phyloP scores from a whole-genome alignment of 2,113 vertebrate species.

The Azemiops feae region DNA sequence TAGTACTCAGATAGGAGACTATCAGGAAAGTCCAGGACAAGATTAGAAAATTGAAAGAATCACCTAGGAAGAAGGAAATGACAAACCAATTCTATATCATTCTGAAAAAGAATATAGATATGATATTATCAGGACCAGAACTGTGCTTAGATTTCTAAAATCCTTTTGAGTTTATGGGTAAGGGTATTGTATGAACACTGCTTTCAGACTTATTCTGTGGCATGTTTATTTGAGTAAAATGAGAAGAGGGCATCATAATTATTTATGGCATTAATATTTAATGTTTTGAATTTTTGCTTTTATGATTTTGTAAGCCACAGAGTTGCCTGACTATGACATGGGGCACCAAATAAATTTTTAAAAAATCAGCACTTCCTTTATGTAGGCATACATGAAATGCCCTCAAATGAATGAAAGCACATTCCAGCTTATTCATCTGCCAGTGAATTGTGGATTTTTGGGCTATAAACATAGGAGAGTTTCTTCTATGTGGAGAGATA shows the following conservation, averaged over 20 bases:
- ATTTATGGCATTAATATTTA: background rate
- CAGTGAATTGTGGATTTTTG: background rate
- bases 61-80: background rate
- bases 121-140: background rate
- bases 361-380: background rate
- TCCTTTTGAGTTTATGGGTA: background rate
- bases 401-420: background rate
- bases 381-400: background rate
- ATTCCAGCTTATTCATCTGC: background rate
- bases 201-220: background rate
- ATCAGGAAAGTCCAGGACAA: background rate
- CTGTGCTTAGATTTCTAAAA: background rate
- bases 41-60: background rate
- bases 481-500: background rate
- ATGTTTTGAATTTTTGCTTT: conserved; percentile 50
- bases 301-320: background rate
- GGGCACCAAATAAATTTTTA: background rate
- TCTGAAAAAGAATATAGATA: background rate
- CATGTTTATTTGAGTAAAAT: background rate
- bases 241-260: background rate
- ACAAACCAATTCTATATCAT: background rate
- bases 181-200: background rate
- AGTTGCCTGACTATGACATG: background rate
- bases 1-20: background rate
- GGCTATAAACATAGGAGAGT: background rate